Evolutionary conservation across 2,113 vertebrate genomes (phyloP).

Genomic region (Mastomys natalensis): DNA sequence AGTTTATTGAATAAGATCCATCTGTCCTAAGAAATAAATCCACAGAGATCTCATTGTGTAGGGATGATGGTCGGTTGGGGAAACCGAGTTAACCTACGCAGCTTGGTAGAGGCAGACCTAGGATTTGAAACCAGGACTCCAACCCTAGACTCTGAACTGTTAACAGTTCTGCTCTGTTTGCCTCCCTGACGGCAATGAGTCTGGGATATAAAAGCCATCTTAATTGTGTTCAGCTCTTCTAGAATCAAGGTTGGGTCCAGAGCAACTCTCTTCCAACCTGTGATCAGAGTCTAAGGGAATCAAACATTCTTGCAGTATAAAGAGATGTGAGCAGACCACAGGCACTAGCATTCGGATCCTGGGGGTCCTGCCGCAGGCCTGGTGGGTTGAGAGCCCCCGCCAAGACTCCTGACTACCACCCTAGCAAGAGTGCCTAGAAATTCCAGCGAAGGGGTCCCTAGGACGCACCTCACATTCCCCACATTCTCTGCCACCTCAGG

Average conservation of each 20-base stretch:
- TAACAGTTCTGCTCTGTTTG: too few relatives aligned
- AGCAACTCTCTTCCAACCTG: background rate
- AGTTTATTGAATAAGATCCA: background rate
- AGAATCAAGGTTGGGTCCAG: background rate
- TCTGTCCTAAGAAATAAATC: background rate
- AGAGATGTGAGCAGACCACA: background rate
- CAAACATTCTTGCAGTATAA: background rate
- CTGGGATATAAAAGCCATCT: background rate
- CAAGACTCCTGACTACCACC: background rate
- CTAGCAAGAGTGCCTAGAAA: background rate
- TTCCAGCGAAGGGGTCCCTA: constrained; percentile 21
- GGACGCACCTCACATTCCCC: constrained; percentile 56
- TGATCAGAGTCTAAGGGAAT: background rate
- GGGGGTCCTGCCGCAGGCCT: background rate
- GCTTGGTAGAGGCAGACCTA: background rate
- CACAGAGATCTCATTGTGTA: background rate
- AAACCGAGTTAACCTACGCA: background rate
- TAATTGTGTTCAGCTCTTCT: background rate
- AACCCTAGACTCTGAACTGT: background rate
- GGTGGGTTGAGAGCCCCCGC: background rate
- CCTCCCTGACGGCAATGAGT: background rate
- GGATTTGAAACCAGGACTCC: constrained; percentile 36
- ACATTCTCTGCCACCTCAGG: constrained; percentile 59
- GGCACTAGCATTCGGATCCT: background rate
- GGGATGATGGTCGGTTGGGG: background rate